These are phyloP conservation scores for Percina caprodes DNA, from an alignment of 2,113 vertebrate species.

Conservation along the genomic window DNA sequence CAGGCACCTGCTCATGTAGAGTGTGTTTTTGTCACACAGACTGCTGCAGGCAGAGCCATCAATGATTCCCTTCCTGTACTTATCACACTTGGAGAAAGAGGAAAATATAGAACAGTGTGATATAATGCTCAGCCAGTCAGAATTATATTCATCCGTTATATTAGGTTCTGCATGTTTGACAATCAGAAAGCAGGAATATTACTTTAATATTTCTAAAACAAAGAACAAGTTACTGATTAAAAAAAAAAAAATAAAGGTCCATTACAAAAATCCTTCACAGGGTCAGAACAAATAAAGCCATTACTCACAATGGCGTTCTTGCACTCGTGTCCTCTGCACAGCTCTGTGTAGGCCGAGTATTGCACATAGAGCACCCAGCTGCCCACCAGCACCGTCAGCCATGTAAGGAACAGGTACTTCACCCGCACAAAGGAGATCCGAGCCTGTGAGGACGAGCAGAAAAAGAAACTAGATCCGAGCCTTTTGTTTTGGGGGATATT, in stretches of 20 bases:
- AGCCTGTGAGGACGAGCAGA: slow-evolving; percentile 80
- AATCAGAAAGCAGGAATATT: neutral
- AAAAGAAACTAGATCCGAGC: slow-evolving; percentile 7
- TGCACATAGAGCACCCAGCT: slow-evolving; percentile 98
- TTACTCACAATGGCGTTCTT: slow-evolving; percentile 96
- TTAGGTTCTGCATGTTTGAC: neutral
- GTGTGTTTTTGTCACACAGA: slow-evolving; percentile 93
- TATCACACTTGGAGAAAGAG: slow-evolving; percentile 90
- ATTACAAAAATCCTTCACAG: neutral
- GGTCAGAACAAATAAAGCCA: neutral
- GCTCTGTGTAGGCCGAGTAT: slow-evolving; percentile 95
- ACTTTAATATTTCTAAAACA: neutral
- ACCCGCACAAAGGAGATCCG: slow-evolving; percentile 94
- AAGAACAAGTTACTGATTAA: neutral
- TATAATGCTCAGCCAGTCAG: neutral
- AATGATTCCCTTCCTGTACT: slow-evolving; percentile 95
- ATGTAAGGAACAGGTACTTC: slow-evolving; percentile 98
- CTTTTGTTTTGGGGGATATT: too few relatives aligned
- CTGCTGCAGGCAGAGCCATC: slow-evolving; percentile 97
- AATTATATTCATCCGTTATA: neutral
- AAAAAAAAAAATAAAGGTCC: neutral
- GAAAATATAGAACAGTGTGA: neutral
- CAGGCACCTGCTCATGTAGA: slow-evolving; percentile 96
- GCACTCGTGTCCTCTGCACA: slow-evolving; percentile 97
- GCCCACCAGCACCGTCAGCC: slow-evolving; percentile 95